A percentile compares a stretch with the other conserved stretches of the same genome.
These are phyloP conservation scores for Lagopus muta DNA, from an alignment of 2,113 vertebrate genomes.

Conservation along the genomic window DNA sequence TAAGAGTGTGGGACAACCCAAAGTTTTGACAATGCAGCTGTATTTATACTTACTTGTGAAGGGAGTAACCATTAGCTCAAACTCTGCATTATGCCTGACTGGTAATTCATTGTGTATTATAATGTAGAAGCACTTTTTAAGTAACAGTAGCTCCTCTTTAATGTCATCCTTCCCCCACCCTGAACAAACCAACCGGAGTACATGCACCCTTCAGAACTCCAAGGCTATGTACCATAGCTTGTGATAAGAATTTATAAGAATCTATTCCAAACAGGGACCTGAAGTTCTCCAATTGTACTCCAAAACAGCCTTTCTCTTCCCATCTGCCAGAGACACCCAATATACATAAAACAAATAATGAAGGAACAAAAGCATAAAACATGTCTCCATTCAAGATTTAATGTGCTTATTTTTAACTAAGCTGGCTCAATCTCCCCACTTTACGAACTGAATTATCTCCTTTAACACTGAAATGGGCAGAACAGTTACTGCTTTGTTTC, in stretches of 20 bases:
- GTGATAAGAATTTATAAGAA: not conserved
- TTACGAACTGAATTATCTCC: not conserved
- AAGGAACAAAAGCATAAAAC: not conserved
- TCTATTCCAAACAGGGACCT: not conserved
- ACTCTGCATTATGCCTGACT: not conserved
- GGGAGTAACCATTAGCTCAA: not conserved
- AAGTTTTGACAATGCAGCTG: conserved; percentile 9
- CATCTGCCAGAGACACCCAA: not conserved
- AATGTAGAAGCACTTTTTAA: not conserved
- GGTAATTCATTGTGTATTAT: not conserved
- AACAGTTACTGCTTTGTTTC: not conserved
- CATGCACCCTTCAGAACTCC: not conserved
- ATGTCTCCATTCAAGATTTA: not conserved
- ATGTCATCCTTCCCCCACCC: not conserved
- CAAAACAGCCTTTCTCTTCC: not conserved
- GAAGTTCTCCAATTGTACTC: not conserved
- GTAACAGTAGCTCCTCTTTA: not conserved
- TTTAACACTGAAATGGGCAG: not conserved
- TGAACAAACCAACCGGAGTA: not conserved
- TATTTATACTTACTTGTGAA: not conserved
- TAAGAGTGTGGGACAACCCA: not conserved
- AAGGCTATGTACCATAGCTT: not conserved
- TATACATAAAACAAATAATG: not conserved
- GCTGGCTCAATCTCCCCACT: not conserved
- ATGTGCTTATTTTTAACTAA: conserved; percentile 6